Base-by-base conservation (phyloP, 2,888 invertebrate species). In the Pasiphila rectangulata region DNA sequence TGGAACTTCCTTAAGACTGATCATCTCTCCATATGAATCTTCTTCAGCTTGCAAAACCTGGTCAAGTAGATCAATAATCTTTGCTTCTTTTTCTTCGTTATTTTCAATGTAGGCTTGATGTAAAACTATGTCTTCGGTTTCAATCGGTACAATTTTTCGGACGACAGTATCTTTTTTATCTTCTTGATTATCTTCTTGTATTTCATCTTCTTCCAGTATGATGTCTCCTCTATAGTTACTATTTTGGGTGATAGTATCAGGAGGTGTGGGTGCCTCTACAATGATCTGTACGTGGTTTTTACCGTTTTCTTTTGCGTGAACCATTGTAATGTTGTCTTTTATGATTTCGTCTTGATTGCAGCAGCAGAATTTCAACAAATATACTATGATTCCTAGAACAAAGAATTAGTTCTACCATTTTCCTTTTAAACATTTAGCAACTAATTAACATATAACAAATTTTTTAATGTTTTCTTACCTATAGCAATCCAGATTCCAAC, bases 401-500 rank as follows among this genome's bases (percentile, higher is more conserved):
- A 19, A 32, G 39, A 7, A n/a, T 15, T 13, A 27, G 12, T 1
- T 5, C 12, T n/a, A 7, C n/a, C n/a, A n/a, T n/a, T 27, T 7
- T 13, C 0, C 12, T 13, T 3, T 7, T 27, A 3, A 6, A 2
- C 13, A 6, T 7, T 27, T 27, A n/a, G 27, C 7, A 27, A 13
- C 13, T 6, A 27, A 13, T 1, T 27, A 6, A 32, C 15, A 16
- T 4, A 27, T 10, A 2, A 12, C 6, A 9, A 3, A n/a, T n/a
- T n/a, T 12, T 10, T 4, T 3, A 12, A 13, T 13, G 27, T 9
- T 13, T 13, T 13, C 67, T 89, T 79, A 94, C 97, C 97, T 54
- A 96, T 79, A 6, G 77, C 71, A 87, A 96, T 92, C 97, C 97
- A 97, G 19, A 95, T 83, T 2, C 83, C 85, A 69, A 96, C 95